These are phyloP conservation scores for Xerus inauris DNA, from an alignment of 2,113 vertebrate species.

Conservation along the genomic window DNA sequence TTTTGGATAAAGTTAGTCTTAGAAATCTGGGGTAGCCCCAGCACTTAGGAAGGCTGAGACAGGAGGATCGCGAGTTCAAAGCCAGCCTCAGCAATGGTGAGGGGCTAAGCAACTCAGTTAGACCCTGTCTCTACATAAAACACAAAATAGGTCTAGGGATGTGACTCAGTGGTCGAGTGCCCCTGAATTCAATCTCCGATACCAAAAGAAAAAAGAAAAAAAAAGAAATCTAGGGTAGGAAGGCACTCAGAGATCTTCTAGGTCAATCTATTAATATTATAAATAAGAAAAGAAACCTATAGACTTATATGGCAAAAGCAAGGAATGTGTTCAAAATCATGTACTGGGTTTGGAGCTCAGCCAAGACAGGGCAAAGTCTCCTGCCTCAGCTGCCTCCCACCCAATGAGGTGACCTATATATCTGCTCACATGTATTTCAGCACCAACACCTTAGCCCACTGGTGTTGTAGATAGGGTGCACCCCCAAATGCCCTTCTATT, in stretches of 20 bases:
- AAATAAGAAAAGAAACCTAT: background rate
- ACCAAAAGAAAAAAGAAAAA: too few relatives aligned
- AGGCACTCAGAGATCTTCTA: background rate
- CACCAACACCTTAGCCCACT: background rate
- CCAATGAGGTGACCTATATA: accelerated
- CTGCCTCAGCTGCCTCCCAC: background rate
- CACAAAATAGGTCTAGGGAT: too few relatives aligned
- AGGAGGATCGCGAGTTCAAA: too few relatives aligned
- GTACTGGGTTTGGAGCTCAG: background rate
- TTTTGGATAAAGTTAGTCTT: conserved; percentile 2
- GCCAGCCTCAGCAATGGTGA: too few relatives aligned
- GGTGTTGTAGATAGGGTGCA: background rate
- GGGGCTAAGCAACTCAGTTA: too few relatives aligned
- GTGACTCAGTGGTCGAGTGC: too few relatives aligned
- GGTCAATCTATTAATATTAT: background rate
- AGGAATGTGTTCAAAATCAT: background rate
- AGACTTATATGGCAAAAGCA: background rate
- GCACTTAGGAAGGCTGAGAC: too few relatives aligned
- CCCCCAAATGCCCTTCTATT: background rate
- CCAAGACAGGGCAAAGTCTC: background rate
- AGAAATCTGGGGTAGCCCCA: background rate
- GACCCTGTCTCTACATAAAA: too few relatives aligned
- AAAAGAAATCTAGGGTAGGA: background rate
- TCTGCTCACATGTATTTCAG: accelerated
- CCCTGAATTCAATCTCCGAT: too few relatives aligned